These are phyloP conservation scores for Fulmarus glacialis DNA, from an alignment of 2,113 vertebrate species.

Conservation along the genomic window DNA sequence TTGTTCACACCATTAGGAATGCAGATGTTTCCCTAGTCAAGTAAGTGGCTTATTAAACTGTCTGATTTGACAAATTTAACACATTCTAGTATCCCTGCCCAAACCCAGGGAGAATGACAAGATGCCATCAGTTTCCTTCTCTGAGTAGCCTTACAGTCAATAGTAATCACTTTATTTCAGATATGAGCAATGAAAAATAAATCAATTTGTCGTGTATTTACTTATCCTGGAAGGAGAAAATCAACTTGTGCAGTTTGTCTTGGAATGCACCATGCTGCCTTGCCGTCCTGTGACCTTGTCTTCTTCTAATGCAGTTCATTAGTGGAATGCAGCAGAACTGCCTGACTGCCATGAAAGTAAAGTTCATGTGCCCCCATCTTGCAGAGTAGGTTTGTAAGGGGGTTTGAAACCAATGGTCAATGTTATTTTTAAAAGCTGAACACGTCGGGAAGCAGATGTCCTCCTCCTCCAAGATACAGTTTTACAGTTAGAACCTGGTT, in stretches of 20 bases:
- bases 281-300: neutral
- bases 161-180: neutral
- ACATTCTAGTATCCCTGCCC: neutral
- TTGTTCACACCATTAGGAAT: constrained; percentile 53
- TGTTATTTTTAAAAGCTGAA: neutral
- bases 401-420: neutral
- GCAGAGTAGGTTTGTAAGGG: neutral
- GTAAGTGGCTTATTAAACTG: constrained; percentile 23
- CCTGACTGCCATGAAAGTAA: neutral
- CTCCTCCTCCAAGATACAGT: neutral
- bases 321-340: neutral
- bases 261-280: neutral
- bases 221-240: neutral
- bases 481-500: neutral
- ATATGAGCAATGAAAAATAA: neutral
- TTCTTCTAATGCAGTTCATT: neutral
- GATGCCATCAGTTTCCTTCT: neutral
- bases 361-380: neutral
- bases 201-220: neutral
- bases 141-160: neutral
- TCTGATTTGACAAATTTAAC: constrained; percentile 15
- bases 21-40: constrained; percentile 46
- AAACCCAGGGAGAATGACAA: neutral
- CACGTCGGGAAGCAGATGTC: neutral
- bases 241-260: neutral